Evolutionary conservation across 1,140 invertebrate species (phyloP), one percentile per base, ranked within the genome.

Genomic region (Brachionus koreanus): DNA sequence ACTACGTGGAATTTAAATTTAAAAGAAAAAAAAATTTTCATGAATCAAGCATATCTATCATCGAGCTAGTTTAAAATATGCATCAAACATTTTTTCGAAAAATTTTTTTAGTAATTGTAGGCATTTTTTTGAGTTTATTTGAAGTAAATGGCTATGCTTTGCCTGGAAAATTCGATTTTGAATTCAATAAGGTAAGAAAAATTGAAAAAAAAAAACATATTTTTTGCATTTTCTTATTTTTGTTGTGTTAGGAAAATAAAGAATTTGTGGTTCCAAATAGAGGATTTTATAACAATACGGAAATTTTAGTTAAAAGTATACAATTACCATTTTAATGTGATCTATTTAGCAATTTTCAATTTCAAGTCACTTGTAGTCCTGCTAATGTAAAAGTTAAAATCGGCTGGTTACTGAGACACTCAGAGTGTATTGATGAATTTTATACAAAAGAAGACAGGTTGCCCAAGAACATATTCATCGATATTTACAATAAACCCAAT

Each of bases 351-450:
- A 3, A 35, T 69, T 69, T 69, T 39, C 19, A 67, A 37, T 35
- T 49, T 46, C 37, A 72, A 74, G 69, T 74, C 0, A 74, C 5
- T 25, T 74, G 69, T 74, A 43, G 43, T 10, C 69, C 69, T 25
- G 49, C n/a, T 12, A 65, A 57, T 42, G 43, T 37, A 16, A 65
- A 39, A 37, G 76, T 79, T 7, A 65, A 79, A 63, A 61, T 79
- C 13, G 76, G 76, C n/a, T 79, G 46, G 46, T 3, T 79, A 37
- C 49, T 79, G 0, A 25, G 76, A 35, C 37, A 61, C 9, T 57
- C 76, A 12, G 76, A 79, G 25, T 79, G 76, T 23, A 65, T 65
- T 23, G 39, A 79, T 35, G 76, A 79, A 23, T 79, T 79, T 61
- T 79, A 79, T 25, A 79, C 19, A 3, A 39, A 57, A 43, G n/a